Conservation (phyloP, 2,797 vertebrate genomes). For the Mus caroli region DNA sequence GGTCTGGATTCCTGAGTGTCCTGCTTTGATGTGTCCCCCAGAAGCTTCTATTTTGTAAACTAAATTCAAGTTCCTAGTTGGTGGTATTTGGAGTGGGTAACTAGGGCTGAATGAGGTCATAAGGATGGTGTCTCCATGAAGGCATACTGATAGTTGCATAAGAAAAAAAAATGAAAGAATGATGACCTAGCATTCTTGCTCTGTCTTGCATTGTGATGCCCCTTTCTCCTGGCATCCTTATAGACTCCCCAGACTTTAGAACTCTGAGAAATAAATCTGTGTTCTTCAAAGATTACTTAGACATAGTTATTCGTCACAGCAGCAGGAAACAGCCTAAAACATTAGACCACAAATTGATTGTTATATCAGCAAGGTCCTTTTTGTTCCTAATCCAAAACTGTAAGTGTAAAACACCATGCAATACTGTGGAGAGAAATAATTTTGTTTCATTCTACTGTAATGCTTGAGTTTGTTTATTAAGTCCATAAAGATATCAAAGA, state of each 20-base stretch:
- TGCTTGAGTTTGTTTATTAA: conserved; percentile 4
- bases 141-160: background rate
- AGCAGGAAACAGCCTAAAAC: background rate
- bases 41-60: conserved; percentile 8
- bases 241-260: background rate
- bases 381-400: background rate
- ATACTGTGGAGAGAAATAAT: conserved; percentile 11
- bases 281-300: background rate
- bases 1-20: background rate
- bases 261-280: background rate
- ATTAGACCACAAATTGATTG: background rate
- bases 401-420: background rate
- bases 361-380: background rate
- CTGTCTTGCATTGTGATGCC: background rate
- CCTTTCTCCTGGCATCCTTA: background rate
- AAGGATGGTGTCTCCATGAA: background rate
- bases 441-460: conserved; percentile 1
- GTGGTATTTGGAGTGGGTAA: background rate
- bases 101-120: background rate
- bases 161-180: background rate
- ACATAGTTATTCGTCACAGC: background rate
- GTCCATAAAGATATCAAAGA: conserved; percentile 30
- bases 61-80: background rate
- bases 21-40: background rate
- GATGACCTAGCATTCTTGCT: background rate